Percentiles rank a stretch among this genome's conserved stretches.
Conservation (phyloP, 64 coral and sea anemone genomes). For the Stylophora pistillata region DNA sequence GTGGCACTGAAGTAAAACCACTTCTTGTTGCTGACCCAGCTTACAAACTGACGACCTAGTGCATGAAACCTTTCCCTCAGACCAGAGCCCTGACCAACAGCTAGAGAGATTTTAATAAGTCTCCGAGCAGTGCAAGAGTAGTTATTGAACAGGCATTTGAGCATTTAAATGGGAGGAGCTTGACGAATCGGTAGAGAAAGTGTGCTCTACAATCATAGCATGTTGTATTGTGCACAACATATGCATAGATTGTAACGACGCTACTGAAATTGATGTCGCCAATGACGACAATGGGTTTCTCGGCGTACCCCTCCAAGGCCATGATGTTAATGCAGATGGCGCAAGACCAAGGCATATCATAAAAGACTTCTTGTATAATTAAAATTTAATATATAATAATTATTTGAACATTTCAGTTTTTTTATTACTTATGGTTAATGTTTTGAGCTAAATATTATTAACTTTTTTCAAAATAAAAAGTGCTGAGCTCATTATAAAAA, state of each 20-base stretch:
- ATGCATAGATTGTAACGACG: not conserved
- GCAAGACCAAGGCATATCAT: conserved; percentile 19
- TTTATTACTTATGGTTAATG: conserved; percentile 28
- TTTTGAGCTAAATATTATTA: conserved; percentile 2
- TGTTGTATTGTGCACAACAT: conserved; percentile 46
- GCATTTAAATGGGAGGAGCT: not conserved
- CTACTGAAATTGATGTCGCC: conserved; percentile 4
- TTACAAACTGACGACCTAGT: conserved; percentile 43
- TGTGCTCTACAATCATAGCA: conserved; percentile 11
- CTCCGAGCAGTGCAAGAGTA: not conserved
- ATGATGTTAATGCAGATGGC: not conserved
- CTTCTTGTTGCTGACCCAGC: conserved; percentile 45
- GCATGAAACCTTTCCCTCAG: conserved; percentile 54
- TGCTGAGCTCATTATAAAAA: no score
- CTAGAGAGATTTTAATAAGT: conserved; percentile 20
- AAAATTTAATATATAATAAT: no score
- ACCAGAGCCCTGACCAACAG: conserved; percentile 10
- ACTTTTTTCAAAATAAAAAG: conserved; percentile 34
- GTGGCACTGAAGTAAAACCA: conserved; percentile 25
- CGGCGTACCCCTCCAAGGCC: not conserved
- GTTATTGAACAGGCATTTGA: conserved; percentile 40
- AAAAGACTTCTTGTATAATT: conserved; percentile 15
- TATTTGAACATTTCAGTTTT: conserved; percentile 18
- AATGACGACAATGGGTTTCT: conserved; percentile 1
- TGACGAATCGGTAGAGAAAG: conserved; percentile 30